Base-by-base conservation (phyloP, 1,140 invertebrate genomes). In the Microplitis demolitor region DNA sequence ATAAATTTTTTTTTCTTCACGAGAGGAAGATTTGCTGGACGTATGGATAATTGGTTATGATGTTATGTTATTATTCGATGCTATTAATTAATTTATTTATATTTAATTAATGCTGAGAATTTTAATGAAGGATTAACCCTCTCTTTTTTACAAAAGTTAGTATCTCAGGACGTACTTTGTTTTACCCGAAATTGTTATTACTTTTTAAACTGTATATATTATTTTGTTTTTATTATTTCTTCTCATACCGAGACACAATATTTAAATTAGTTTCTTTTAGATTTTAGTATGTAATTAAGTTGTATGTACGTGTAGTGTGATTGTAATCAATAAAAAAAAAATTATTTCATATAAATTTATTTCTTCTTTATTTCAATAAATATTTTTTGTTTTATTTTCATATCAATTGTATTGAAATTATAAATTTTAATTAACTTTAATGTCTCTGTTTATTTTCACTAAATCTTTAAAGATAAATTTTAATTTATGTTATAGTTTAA, bases 221-320 rank as follows among this genome's bases (percentile, higher is more conserved):
- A 69, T 79, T 56, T 70, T 64, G 61, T 74, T 66, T 66, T 69
- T 66, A 66, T 45, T 66, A 56, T 69, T 75, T 69, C 58, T 64
- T 53, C 70, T 61, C 45, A 63, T 3, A 45, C 6, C 3, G 11
- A 6, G 39, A 45, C 6, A 45, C 58, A 35, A 60, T 64, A 70
- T 74, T 69, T n/a, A 13, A 53, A 64, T 51, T 77, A 76, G 71
- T 35, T 45, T 56, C 16, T 24, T 66, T 51, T 75, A 62, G 37
- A 45, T 45, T 8, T 9, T 45, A 45, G 39, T 6, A 45, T 45
- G 8, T 73, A 79, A 74, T 76, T 80, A 78, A 80, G 72, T 77
- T 81, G 78, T 79, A 78, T 77, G 74, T 75, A 78, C 72, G 77
- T 70, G 79, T 61, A 74, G 63, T 77, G 77, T 75, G 73, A 79